Conservation (phyloP, 2,888 invertebrate genomes). For the Phrixothrix hirtus region DNA sequence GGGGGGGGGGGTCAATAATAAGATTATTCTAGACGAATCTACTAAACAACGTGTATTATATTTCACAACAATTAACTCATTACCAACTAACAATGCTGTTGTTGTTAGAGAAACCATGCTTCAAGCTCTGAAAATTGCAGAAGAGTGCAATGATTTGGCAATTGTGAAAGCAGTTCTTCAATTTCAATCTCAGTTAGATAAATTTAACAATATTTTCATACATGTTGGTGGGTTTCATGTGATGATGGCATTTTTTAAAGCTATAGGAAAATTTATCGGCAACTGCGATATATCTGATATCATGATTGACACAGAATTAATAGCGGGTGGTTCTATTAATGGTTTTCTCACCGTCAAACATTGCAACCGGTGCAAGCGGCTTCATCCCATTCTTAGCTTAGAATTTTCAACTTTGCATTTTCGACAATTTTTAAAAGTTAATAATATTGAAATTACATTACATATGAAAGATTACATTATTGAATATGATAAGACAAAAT, state of each 20-base stretch:
- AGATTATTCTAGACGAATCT: no score
- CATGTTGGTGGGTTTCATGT: conserved; percentile 48
- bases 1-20: no score
- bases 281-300: conserved; percentile 39
- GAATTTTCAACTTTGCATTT: conserved; percentile 35
- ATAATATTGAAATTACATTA: neutral
- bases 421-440: conserved; percentile 11
- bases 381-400: conserved; percentile 35
- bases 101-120: neutral
- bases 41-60: no score
- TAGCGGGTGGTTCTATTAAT: conserved; percentile 42
- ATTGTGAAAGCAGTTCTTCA: conserved; percentile 38
- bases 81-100: neutral
- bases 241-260: conserved; percentile 44
- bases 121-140: conserved; percentile 26
- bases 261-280: conserved; percentile 42
- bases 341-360: conserved; percentile 40
- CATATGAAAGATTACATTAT: no score
- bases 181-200: conserved; percentile 35
- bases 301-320: conserved; percentile 34
- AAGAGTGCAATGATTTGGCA: conserved; percentile 42
- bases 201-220: conserved; percentile 44
- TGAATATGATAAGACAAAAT: neutral
- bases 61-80: conserved; percentile 1
- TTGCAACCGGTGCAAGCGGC: conserved; percentile 43